phyloP scores from a whole-genome alignment of 2,888 invertebrate genomes.

The Megalurothrips usitatus region DNA sequence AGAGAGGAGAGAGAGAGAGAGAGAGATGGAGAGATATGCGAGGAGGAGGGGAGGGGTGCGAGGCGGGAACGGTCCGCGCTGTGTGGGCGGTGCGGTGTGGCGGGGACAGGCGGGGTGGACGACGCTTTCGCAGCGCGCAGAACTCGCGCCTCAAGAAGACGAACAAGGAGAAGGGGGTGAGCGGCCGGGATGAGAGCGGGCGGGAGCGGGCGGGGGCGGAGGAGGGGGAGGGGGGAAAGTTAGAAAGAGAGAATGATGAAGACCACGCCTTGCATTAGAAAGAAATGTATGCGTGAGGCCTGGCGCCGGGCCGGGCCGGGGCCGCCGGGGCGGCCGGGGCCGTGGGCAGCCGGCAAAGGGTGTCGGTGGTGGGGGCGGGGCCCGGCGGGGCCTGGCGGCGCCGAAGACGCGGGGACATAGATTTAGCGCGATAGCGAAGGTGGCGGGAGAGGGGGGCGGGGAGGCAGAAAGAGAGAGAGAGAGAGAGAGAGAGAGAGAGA shows the following conservation, averaged over 20 bases:
- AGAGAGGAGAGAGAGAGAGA: not conserved
- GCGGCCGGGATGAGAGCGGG: not conserved
- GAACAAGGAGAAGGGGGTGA: not conserved
- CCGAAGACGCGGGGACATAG: slow-evolving; percentile 2
- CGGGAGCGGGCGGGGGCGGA: not conserved
- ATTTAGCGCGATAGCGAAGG: not conserved
- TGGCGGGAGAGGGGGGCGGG: not conserved
- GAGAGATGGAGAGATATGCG: not conserved
- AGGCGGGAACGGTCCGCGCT: too few relatives aligned
- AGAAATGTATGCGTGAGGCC: not conserved
- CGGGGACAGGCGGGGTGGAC: not conserved
- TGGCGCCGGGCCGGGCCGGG: not conserved
- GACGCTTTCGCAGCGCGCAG: not conserved
- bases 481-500: not conserved
- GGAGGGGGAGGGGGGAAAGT: not conserved
- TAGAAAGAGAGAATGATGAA: slow-evolving; percentile 1
- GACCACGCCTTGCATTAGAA: slow-evolving; percentile 9
- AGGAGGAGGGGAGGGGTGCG: too few relatives aligned
- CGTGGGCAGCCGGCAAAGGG: not conserved
- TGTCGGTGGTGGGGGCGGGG: too few relatives aligned
- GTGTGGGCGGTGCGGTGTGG: not conserved
- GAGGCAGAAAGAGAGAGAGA: not conserved
- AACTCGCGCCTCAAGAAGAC: slow-evolving; percentile 10
- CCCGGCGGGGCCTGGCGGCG: not conserved
- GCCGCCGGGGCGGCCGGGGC: not conserved